A percentile compares a stretch with the other conserved stretches of the same genome.
These are phyloP conservation scores for Anolis sagrei DNA, from an alignment of 2,113 vertebrate species.

Conservation along the genomic window DNA sequence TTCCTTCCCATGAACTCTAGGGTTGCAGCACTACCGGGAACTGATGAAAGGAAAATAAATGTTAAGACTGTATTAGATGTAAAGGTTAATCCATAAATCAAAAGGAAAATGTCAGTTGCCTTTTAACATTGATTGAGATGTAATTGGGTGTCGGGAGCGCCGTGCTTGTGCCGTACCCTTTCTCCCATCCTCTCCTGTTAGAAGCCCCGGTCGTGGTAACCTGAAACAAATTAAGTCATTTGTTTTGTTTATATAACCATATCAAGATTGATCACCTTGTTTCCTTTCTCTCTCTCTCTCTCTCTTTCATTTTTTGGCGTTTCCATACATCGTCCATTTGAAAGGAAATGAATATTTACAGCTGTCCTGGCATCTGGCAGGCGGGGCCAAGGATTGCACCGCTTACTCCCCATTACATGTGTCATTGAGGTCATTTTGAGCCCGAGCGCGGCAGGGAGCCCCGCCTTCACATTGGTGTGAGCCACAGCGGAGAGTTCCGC, in stretches of 20 bases:
- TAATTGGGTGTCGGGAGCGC: slow-evolving; percentile 70
- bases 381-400: not conserved
- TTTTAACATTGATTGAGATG: slow-evolving; percentile 77
- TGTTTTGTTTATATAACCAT: slow-evolving; percentile 57
- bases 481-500: too few relatives aligned
- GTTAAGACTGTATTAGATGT: slow-evolving; percentile 63
- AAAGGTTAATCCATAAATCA: slow-evolving; percentile 84
- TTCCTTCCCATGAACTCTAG: slow-evolving; percentile 69
- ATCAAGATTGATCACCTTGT: slow-evolving; percentile 49
- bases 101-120: slow-evolving; percentile 77
- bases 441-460: too few relatives aligned
- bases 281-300: not conserved
- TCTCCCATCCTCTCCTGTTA: slow-evolving; percentile 57
- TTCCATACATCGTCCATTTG: not conserved
- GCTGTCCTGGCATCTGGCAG: not conserved
- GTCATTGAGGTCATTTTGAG: slow-evolving; percentile 7
- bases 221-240: slow-evolving; percentile 63
- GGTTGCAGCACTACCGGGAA: slow-evolving; percentile 64
- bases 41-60: slow-evolving; percentile 68
- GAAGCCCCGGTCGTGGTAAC: slow-evolving; percentile 46
- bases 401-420: slow-evolving; percentile 37
- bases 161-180: slow-evolving; percentile 56
- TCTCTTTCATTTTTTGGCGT: not conserved
- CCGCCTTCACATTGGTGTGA: too few relatives aligned
- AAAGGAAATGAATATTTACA: slow-evolving; percentile 42